phyloP scores from a whole-genome alignment of 2,113 vertebrate species.

The Zeus faber region DNA sequence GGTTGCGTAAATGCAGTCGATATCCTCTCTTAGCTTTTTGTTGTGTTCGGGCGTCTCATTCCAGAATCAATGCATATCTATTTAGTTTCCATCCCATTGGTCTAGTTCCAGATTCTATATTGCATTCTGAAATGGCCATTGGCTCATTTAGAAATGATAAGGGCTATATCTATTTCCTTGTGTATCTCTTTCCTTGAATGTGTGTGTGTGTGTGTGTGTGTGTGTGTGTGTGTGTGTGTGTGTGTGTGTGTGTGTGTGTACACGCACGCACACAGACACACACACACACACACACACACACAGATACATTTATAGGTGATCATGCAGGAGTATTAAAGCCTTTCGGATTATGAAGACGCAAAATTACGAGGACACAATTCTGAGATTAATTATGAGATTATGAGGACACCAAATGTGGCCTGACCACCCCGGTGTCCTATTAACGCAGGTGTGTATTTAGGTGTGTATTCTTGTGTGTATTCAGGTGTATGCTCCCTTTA shows the following conservation, averaged over 20 bases:
- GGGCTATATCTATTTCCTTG: constrained; percentile 33
- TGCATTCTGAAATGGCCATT: constrained; percentile 31
- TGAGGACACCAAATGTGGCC: too few species aligned
- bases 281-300: constrained; percentile 22
- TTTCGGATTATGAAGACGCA: too few species aligned
- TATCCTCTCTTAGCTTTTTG: constrained; percentile 20
- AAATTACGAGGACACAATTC: too few species aligned
- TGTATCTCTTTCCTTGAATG: not conserved
- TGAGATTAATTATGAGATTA: too few species aligned
- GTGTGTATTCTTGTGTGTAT: too few species aligned
- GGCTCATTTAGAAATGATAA: constrained; percentile 26
- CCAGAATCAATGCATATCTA: constrained; percentile 65
- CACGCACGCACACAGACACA: constrained; percentile 9
- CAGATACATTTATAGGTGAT: constrained; percentile 24
- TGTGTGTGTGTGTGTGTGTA: too few species aligned
- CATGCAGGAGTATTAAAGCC: too few species aligned
- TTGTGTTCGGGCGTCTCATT: constrained; percentile 44
- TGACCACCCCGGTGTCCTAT: too few species aligned
- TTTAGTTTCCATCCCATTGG: constrained; percentile 53
- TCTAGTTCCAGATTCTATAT: constrained; percentile 35
- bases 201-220: not conserved
- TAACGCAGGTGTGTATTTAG: too few species aligned
- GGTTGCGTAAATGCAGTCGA: constrained; percentile 58
- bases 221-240: too few species aligned
- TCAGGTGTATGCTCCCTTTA: too few species aligned